Conservation (phyloP, 2,113 vertebrate genomes). For the Eira barbara region DNA sequence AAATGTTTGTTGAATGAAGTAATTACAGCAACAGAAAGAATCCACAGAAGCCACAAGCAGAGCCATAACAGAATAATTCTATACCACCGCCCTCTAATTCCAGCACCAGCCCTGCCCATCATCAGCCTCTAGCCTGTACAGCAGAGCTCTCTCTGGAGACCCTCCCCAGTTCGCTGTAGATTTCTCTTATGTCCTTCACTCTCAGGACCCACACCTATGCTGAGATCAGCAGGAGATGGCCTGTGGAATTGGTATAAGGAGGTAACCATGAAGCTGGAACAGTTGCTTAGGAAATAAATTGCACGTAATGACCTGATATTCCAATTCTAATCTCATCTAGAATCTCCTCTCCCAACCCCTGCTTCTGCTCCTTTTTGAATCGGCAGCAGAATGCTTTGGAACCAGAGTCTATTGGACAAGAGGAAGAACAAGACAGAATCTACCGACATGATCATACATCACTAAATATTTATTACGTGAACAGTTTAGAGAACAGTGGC, state of each 20-base stretch:
- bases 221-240: neutral
- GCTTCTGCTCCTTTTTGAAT: constrained; percentile 34
- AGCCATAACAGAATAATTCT: neutral
- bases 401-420: neutral
- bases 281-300: constrained; percentile 65
- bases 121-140: neutral
- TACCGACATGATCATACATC: neutral
- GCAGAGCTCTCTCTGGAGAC: neutral
- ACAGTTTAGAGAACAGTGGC: neutral
- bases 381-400: constrained; percentile 14
- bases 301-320: constrained; percentile 63
- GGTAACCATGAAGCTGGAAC: neutral
- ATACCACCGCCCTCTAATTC: neutral
- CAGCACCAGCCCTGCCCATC: neutral
- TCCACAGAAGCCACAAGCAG: neutral
- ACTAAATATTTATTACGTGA: neutral
- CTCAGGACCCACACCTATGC: neutral
- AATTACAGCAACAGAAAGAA: neutral
- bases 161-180: neutral
- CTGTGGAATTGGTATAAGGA: constrained; percentile 37
- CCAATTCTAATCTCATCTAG: constrained; percentile 30
- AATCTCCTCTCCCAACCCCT: neutral
- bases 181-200: neutral
- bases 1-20: neutral
- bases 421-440: neutral